Percentiles rank a stretch among this genome's conserved stretches.
These are phyloP conservation scores for Linurgus olivaceus DNA, from an alignment of 2,797 vertebrate species.

Conservation along the genomic window DNA sequence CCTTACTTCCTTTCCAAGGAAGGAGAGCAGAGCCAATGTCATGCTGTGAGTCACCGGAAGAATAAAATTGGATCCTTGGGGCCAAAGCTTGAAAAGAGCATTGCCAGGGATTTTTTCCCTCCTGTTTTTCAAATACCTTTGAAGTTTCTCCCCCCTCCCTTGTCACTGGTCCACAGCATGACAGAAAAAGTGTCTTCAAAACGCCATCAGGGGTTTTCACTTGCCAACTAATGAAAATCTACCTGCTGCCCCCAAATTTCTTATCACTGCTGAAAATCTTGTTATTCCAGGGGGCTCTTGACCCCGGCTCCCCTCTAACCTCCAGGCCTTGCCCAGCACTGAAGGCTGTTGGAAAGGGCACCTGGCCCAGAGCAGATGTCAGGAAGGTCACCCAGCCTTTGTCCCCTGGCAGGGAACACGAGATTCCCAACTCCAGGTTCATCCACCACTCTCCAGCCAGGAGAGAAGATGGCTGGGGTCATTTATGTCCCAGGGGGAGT, in stretches of 20 bases:
- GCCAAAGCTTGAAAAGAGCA: background rate
- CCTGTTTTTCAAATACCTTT: background rate
- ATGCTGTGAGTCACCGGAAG: background rate
- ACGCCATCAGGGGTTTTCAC: background rate
- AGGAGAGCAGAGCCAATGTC: background rate
- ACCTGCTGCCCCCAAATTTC: background rate
- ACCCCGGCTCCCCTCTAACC: background rate
- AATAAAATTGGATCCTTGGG: background rate
- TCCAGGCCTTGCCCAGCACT: background rate
- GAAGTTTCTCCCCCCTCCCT: background rate
- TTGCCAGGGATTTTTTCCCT: background rate
- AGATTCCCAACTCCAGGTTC: background rate
- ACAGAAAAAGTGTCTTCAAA: background rate
- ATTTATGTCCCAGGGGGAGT: background rate
- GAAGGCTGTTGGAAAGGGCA: background rate
- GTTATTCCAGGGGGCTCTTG: background rate
- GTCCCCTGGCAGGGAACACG: background rate
- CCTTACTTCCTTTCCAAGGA: conserved; percentile 1
- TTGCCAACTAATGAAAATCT: background rate
- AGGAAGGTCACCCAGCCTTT: background rate
- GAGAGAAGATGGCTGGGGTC: background rate
- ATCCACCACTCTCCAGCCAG: background rate
- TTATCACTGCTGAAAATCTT: background rate
- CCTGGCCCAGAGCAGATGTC: conserved; percentile 10
- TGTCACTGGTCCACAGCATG: background rate